Evolutionary conservation across 2,888 invertebrate species (phyloP).

Genomic region (Bombylius major): DNA sequence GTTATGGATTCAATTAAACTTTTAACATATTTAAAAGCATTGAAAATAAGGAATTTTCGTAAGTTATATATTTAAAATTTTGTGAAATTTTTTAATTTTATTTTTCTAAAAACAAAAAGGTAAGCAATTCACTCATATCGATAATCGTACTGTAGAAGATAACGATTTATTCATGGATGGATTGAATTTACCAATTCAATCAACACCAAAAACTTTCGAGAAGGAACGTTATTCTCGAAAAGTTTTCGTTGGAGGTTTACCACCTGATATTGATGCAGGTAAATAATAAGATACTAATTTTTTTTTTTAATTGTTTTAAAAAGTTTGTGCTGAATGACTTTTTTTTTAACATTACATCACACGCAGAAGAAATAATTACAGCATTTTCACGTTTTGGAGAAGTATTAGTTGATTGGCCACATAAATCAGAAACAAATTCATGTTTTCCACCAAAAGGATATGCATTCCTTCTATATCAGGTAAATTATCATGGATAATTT

Average conservation of each 20-base stretch:
- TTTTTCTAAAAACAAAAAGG: no score
- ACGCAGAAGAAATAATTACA: background rate
- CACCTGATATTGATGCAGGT: constrained; percentile 98
- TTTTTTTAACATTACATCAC: background rate
- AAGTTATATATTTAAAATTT: background rate
- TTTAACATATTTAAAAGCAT: background rate
- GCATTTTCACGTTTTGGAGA: background rate
- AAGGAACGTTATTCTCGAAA: constrained; percentile 78
- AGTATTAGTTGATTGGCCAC: background rate
- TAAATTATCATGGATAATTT: background rate
- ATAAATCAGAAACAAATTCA: background rate
- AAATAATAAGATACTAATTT: background rate
- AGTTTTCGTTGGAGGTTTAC: constrained; percentile 96
- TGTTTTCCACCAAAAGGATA: background rate
- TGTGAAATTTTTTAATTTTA: no score
- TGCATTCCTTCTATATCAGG: background rate
- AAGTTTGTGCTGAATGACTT: background rate
- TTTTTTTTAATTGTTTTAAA: background rate
- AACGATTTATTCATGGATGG: no score
- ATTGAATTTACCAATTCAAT: no score
- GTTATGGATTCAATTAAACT: background rate
- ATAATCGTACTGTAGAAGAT: no score
- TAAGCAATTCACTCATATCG: no score
- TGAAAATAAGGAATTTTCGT: background rate
- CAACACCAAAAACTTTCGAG: constrained; percentile 57